Conservation (phyloP, 2,888 invertebrate species). For the Clostera curtula region DNA sequence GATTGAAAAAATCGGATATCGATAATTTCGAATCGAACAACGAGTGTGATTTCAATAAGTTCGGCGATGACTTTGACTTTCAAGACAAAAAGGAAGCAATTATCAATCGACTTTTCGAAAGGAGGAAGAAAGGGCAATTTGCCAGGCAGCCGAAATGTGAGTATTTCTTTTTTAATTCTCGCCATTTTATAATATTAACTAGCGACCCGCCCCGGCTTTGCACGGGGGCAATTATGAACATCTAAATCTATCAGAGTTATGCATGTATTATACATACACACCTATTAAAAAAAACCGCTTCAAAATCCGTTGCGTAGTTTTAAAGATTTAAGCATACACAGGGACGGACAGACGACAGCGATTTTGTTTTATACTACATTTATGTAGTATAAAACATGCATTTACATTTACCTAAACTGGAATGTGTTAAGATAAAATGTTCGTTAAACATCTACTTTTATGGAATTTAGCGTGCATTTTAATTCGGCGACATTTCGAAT, state of each 20-base stretch:
- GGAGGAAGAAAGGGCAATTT: slow-evolving; percentile 42
- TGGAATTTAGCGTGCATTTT: too few relatives aligned
- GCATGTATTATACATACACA: not conserved
- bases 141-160: slow-evolving; percentile 59
- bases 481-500: too few relatives aligned
- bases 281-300: not conserved
- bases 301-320: too few relatives aligned
- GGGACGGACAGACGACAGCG: too few relatives aligned
- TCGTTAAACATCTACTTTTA: too few relatives aligned
- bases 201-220: not conserved
- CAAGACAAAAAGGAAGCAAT: slow-evolving; percentile 50
- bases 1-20: slow-evolving; percentile 42
- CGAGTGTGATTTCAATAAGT: slow-evolving; percentile 55
- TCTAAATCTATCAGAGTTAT: too few relatives aligned
- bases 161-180: slow-evolving; percentile 28
- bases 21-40: slow-evolving; percentile 49
- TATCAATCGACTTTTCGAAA: slow-evolving; percentile 55
- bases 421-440: too few relatives aligned
- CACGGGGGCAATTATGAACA: too few relatives aligned
- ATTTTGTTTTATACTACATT: too few relatives aligned
- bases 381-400: too few relatives aligned
- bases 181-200: slow-evolving; percentile 3
- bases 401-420: too few relatives aligned
- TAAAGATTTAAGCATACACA: too few relatives aligned
- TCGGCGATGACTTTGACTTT: slow-evolving; percentile 49